phyloP scores from a whole-genome alignment of 1,140 invertebrate species.

The honey bee (Apis mellifera) region DNA sequence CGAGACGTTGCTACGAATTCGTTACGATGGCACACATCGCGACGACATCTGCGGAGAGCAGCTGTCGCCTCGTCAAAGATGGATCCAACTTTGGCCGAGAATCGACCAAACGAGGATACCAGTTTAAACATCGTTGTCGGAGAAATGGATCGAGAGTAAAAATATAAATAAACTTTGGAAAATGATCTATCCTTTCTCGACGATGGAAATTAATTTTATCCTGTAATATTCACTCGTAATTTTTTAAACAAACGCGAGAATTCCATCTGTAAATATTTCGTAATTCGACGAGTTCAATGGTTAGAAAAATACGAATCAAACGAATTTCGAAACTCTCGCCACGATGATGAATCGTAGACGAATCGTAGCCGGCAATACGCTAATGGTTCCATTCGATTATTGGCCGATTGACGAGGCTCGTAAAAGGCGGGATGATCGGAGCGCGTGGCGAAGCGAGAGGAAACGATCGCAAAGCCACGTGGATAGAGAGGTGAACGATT shows the following conservation, averaged over 20 bases:
- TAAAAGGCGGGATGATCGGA: slow-evolving; percentile 30
- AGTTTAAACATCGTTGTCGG: too few relatives aligned
- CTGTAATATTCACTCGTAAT: too few relatives aligned
- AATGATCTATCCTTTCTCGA: too few relatives aligned
- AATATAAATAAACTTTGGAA: too few relatives aligned
- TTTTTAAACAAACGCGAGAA: too few relatives aligned
- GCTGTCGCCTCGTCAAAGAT: too few relatives aligned
- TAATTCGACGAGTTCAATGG: not conserved
- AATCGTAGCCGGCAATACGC: not conserved
- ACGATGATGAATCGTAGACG: not conserved
- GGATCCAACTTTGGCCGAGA: not conserved
- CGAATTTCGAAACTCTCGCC: not conserved
- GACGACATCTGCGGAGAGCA: not conserved
- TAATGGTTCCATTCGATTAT: slow-evolving; percentile 44
- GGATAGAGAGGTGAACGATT: slow-evolving; percentile 49
- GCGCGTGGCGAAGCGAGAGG: slow-evolving; percentile 29
- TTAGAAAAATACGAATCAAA: not conserved
- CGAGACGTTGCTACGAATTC: slow-evolving; percentile 56
- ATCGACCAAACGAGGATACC: not conserved
- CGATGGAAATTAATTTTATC: too few relatives aligned
- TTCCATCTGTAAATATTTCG: not conserved
- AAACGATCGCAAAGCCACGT: not conserved
- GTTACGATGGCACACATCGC: slow-evolving; percentile 35
- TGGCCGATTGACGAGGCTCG: slow-evolving; percentile 10
- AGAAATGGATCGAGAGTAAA: too few relatives aligned